phyloP scores from a whole-genome alignment of 2,113 vertebrate species.

The Notiomystis cincta region DNA sequence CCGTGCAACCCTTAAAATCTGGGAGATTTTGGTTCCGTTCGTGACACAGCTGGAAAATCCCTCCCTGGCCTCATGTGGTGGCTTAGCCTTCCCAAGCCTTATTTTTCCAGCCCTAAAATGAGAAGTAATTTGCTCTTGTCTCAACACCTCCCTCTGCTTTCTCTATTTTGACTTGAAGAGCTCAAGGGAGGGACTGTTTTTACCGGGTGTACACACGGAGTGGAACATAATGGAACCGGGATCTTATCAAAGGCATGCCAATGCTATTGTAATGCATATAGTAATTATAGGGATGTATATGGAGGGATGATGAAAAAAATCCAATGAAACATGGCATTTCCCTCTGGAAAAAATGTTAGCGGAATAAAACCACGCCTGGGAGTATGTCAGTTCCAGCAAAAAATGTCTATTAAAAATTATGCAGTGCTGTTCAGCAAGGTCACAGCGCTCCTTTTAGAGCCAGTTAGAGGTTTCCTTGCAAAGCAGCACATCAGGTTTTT shows the following conservation, averaged over 20 bases:
- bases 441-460: background rate
- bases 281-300: conserved; percentile 35
- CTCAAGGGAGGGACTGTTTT: conserved; percentile 49
- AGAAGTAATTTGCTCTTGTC: conserved; percentile 38
- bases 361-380: conserved; percentile 1
- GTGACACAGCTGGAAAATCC: background rate
- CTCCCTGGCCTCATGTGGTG: background rate
- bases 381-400: conserved; percentile 40
- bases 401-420: conserved; percentile 56
- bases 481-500: background rate
- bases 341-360: conserved; percentile 14
- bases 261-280: conserved; percentile 20
- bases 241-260: conserved; percentile 17
- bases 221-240: background rate
- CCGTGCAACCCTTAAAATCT: background rate
- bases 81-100: background rate
- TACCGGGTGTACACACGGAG: background rate
- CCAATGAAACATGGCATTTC: conserved; percentile 42
- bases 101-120: background rate
- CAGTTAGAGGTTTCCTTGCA: background rate
- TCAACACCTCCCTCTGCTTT: conserved; percentile 24
- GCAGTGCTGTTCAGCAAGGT: conserved; percentile 48
- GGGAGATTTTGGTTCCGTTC: rapidly evolving
- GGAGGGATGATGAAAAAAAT: background rate
- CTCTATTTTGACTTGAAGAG: conserved; percentile 39